These are phyloP conservation scores for Ptiloglossa arizonensis DNA, from an alignment of 1,140 invertebrate genomes.

Conservation along the genomic window DNA sequence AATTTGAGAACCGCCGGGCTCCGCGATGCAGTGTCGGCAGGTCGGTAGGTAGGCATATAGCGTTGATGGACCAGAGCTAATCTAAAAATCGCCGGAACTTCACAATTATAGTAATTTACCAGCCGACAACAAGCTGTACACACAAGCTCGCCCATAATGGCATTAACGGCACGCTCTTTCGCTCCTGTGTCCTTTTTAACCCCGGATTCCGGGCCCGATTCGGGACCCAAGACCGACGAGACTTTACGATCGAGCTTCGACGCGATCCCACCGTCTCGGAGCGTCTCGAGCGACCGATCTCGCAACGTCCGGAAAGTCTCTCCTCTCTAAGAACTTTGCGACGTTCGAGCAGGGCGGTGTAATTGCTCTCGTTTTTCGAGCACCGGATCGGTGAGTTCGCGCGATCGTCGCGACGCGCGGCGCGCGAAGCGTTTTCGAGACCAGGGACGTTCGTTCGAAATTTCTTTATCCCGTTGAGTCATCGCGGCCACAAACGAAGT, in stretches of 20 bases:
- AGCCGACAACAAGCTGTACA: conserved; percentile 79
- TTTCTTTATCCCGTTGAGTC: conserved; percentile 5
- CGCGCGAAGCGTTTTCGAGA: conserved; percentile 1
- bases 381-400: not conserved
- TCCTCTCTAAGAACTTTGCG: not conserved
- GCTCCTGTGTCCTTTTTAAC: conserved; percentile 69
- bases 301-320: not conserved
- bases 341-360: not conserved
- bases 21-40: conserved; percentile 61
- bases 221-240: conserved; percentile 29
- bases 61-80: conserved; percentile 81
- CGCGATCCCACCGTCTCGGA: not conserved
- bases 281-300: not conserved
- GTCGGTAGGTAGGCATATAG: conserved; percentile 73
- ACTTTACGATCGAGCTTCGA: conserved; percentile 31
- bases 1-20: conserved; percentile 67
- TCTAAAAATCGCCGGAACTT: conserved; percentile 81
- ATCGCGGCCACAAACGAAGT: conserved; percentile 28
- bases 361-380: not conserved
- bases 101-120: conserved; percentile 81
- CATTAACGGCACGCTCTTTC: conserved; percentile 71
- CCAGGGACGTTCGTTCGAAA: not conserved
- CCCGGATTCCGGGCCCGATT: conserved; percentile 46
- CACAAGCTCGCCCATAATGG: conserved; percentile 69
- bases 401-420: not conserved